A percentile compares a stretch with the other conserved stretches of the same genome.
Evolutionary conservation across 2,888 invertebrate genomes (phyloP).

Genomic region (Scaptomyza tumidula): DNA sequence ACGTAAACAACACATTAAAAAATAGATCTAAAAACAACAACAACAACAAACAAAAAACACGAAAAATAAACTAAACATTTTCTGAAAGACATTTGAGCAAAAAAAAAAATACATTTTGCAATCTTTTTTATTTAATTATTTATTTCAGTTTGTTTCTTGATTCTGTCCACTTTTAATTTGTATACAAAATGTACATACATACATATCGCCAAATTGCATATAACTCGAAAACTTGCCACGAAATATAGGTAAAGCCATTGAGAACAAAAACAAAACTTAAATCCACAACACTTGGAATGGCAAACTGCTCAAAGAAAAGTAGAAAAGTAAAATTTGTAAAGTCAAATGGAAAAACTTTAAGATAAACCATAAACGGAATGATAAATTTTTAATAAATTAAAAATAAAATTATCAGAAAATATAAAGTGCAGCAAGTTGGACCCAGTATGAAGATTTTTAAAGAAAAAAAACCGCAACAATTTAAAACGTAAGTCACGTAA

Average conservation of each 20-base stretch:
- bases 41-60: constrained; percentile 25
- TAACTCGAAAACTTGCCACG: constrained; percentile 46
- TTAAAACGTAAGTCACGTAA: constrained; percentile 63
- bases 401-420: constrained; percentile 72
- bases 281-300: constrained; percentile 37
- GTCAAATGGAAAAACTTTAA: constrained; percentile 33
- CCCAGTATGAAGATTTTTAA: constrained; percentile 73
- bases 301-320: constrained; percentile 42
- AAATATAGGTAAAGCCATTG: constrained; percentile 31
- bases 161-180: constrained; percentile 31
- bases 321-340: constrained; percentile 34
- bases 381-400: constrained; percentile 54
- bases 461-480: constrained; percentile 49
- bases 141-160: constrained; percentile 33
- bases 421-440: constrained; percentile 76
- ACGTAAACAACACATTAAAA: constrained; percentile 53
- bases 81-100: constrained; percentile 61
- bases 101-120: constrained; percentile 7
- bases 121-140: constrained; percentile 17
- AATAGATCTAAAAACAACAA: constrained; percentile 38
- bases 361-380: constrained; percentile 26
- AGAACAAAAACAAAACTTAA: constrained; percentile 7
- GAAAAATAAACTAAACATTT: constrained; percentile 57
- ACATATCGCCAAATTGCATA: constrained; percentile 73
- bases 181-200: constrained; percentile 72